Evolutionary conservation across 2,113 vertebrate genomes (phyloP), one percentile per base, ranked within the genome.

Genomic region (Casuarius casuarius): DNA sequence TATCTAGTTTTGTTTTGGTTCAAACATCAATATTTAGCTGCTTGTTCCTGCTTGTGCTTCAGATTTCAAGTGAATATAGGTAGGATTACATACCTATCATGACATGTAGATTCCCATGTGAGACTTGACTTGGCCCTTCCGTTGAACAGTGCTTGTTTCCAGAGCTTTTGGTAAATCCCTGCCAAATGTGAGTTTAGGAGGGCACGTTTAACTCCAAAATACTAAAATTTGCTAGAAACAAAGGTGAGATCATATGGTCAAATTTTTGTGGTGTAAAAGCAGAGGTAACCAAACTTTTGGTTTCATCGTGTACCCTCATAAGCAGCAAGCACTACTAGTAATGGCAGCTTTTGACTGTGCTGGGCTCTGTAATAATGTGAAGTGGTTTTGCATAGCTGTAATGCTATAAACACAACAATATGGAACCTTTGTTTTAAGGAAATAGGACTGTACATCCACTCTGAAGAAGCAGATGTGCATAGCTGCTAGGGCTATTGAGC

Each of bases 361-460:
- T 78, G 65, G 66, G 25, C 82, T 54, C 66, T 42, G 3, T 2
- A 0, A 1, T 26, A 5, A 28, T 0, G 22, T 40, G 52, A 84
- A 46, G 42, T 8, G 26, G 6, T 49, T 70, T 59, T 58, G 59
- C 9, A 1, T 35, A 40, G 22, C 19, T 52, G 28, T 56, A 5
- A 25, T 1, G 15, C 59, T 68, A 22, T 38, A 38, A 38, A 38
- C 38, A 38, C 21, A 33, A 78, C 56, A 35, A 3, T 48, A 2
- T 10, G 31, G 23, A 72, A 26, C 31, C 62, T 33, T 5, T n/a
- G 38, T 68, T 83, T 35, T 42, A 31, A 35, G 42, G 79, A 18
- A 35, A 15, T 78, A 87, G 76, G 42, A 67, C 15, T 1, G 0
- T 5, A 5, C 1, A 13, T 52, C 26, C 16, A 0, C 31, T 13